Evolutionary conservation across 2,797 vertebrate genomes (phyloP).

Genomic region (Loris lydekkerianus): DNA sequence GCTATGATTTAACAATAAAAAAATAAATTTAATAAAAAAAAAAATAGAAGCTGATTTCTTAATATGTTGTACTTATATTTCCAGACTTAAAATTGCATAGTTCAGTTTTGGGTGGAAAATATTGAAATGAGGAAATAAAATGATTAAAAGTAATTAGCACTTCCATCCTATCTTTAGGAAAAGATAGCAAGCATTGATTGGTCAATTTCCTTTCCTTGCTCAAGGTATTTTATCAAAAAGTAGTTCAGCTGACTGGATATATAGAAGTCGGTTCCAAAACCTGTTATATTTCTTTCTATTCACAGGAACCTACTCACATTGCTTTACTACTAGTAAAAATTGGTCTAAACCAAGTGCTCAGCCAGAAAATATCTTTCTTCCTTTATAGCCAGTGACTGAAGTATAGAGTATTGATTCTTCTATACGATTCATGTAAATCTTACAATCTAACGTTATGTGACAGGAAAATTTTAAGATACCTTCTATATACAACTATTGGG

Average conservation of each 20-base stretch:
- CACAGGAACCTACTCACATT: background rate
- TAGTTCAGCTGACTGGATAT: background rate
- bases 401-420: background rate
- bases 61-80: background rate
- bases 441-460: background rate
- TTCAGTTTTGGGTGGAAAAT: background rate
- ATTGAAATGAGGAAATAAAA: background rate
- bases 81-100: background rate
- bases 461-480: background rate
- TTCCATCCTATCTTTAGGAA: background rate
- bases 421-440: background rate
- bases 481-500: background rate
- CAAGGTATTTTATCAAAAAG: slow-evolving; percentile 52
- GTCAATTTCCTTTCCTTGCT: background rate
- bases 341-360: slow-evolving; percentile 11
- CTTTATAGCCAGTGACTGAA: background rate
- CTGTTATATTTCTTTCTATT: background rate
- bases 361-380: slow-evolving; percentile 24
- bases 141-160: background rate
- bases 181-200: background rate
- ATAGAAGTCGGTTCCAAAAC: slow-evolving; percentile 9
- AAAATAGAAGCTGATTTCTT: background rate
- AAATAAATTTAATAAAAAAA: no score
- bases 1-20: no score
- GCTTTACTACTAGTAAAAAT: slow-evolving; percentile 29